Evolutionary conservation across 2,888 invertebrate genomes (phyloP).

Genomic region (Drosophila lutescens): DNA sequence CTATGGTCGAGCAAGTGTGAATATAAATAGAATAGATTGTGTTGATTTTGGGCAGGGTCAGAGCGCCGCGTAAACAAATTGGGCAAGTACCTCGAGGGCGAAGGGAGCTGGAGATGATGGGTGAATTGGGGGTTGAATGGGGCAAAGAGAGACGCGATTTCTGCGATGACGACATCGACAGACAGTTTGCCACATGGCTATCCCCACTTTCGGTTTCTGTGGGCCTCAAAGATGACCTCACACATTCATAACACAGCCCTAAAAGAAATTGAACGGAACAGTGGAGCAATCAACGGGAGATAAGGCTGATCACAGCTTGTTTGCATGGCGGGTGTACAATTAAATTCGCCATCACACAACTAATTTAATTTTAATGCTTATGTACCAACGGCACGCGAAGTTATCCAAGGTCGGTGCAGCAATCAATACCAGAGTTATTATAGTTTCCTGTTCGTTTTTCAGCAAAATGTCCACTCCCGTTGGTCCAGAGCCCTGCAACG

Average conservation of each 20-base stretch:
- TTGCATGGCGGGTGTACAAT: constrained; percentile 12
- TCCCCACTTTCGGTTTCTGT: constrained; percentile 4
- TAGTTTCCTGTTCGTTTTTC: background rate
- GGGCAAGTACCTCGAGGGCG: background rate
- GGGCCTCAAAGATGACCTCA: constrained; percentile 15
- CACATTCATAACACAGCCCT: background rate
- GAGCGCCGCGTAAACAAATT: constrained; percentile 7
- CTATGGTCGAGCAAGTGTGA: background rate
- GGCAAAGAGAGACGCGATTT: background rate
- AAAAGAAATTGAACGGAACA: background rate
- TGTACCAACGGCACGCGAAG: constrained; percentile 17
- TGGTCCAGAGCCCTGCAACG: constrained; percentile 63
- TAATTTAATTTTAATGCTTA: constrained; percentile 11
- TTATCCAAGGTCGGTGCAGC: constrained; percentile 25
- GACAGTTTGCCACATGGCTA: constrained; percentile 4
- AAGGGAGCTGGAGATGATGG: background rate
- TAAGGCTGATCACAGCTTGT: constrained; percentile 18
- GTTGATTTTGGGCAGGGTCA: constrained; percentile 3
- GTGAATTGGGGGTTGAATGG: background rate
- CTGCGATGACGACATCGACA: constrained; percentile 19
- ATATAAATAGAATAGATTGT: constrained; percentile 32
- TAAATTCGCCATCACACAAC: constrained; percentile 4
- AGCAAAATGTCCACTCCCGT: constrained; percentile 66
- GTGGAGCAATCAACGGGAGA: constrained; percentile 2
- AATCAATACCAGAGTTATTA: constrained; percentile 15